Base-by-base conservation (phyloP, 1,140 invertebrate species). In the Spodoptera frugiperda region DNA sequence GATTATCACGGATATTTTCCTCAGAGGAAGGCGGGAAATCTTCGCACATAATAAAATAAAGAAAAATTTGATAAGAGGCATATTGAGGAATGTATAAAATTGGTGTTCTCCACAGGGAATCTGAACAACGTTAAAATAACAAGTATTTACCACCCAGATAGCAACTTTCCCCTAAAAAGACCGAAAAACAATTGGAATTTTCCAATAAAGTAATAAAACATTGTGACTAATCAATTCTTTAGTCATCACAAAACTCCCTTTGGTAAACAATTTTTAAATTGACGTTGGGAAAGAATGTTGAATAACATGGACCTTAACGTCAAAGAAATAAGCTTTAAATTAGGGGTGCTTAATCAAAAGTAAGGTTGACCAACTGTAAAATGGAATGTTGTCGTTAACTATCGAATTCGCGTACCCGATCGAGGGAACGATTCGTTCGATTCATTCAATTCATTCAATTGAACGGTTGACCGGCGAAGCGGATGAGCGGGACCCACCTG, bases 171-270 rank as follows among this genome's bases (percentile, higher is more conserved):
- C 19, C 33, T n/a, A 75, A 75, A 75, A 55, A 65, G n/a, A 63
- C 54, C 46, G 17, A 70, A 79, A 79, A 71, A 76, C 44, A 79
- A 76, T 76, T 17, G 54, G 59, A 67, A 68, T 67, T 78, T 63
- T 73, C 46, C 70, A 71, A 79, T 79, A 79, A 73, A 79, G 61
- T 68, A 75, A 82, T 77, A 71, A 78, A 84, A 83, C 78, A 79
- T 85, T 79, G 78, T 77, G 77, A 83, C 82, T 76, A 84, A 87
- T 86, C 84, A 87, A 85, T 87, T 85, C 79, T 80, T 81, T 68
- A 63, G 76, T 76, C 80, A 82, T 83, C 78, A 84, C 76, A 83
- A 80, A 77, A 80, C 78, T 82, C 81, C 80, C 75, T 57, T 73
- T 44, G 48, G n/a, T 39, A 39, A 33, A 59, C 72, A 73, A 70